Evolutionary conservation across 1,140 invertebrate species (phyloP).

Genomic region (Saccostrea glomerata): DNA sequence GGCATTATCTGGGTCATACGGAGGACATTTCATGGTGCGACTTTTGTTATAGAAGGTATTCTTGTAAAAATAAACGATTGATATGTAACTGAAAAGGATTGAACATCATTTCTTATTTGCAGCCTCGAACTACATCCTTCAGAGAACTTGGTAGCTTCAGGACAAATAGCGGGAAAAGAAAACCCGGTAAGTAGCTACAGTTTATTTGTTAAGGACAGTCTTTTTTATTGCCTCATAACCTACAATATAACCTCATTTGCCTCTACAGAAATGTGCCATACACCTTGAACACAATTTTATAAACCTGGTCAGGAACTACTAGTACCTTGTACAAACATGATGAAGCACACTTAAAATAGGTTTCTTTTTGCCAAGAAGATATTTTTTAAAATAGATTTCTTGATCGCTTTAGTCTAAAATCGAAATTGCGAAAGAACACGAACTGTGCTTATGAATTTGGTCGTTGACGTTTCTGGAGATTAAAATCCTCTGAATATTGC

Average conservation of each 20-base stretch:
- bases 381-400: no score
- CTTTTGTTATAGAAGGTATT: not conserved
- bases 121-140: slow-evolving; percentile 94
- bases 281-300: no score
- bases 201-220: not conserved
- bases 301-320: no score
- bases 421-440: no score
- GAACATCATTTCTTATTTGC: slow-evolving; percentile 68
- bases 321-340: no score
- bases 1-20: slow-evolving; percentile 95
- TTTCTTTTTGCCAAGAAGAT: no score
- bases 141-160: slow-evolving; percentile 91
- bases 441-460: no score
- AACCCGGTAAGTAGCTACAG: not conserved
- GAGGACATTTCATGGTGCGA: slow-evolving; percentile 86
- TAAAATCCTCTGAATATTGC: not conserved
- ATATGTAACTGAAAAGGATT: not conserved
- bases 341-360: no score
- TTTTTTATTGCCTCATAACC: no score
- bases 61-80: not conserved
- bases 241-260: no score
- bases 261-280: no score
- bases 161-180: slow-evolving; percentile 87
- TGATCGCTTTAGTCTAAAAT: no score
- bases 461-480: not conserved